phyloP scores from a whole-genome alignment of 2,797 vertebrate species.

The Hippopotamyrus pictus region DNA sequence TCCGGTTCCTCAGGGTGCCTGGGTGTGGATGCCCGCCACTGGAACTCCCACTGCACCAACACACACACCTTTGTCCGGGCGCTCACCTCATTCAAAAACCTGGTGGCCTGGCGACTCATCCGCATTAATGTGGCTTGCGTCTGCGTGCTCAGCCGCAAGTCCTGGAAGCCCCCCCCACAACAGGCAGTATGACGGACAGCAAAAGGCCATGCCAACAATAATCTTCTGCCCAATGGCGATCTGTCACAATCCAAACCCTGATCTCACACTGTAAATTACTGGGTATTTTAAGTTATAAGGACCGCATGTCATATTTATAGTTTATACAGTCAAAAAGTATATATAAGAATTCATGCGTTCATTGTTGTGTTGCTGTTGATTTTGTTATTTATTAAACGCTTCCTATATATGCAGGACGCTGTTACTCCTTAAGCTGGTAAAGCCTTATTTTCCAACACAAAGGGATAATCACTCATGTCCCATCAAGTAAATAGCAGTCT shows the following conservation, averaged over 20 bases:
- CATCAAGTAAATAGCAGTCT: neutral
- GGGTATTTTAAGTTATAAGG: slow-evolving; percentile 74
- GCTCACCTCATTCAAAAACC: slow-evolving; percentile 80
- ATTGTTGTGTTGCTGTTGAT: slow-evolving; percentile 49
- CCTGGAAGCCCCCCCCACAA: slow-evolving; percentile 42
- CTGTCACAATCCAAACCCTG: slow-evolving; percentile 11
- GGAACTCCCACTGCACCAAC: slow-evolving; percentile 97
- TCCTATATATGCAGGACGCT: slow-evolving; percentile 54
- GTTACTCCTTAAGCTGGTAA: slow-evolving; percentile 21
- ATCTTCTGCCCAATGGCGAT: neutral
- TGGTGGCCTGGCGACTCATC: slow-evolving; percentile 92
- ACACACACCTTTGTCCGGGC: slow-evolving; percentile 95
- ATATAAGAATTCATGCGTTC: slow-evolving; percentile 41
- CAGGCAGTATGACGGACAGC: neutral
- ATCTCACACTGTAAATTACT: slow-evolving; percentile 88
- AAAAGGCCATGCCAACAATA: slow-evolving; percentile 1
- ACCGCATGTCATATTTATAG: slow-evolving; percentile 82
- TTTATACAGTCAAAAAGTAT: slow-evolving; percentile 68
- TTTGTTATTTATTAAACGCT: slow-evolving; percentile 98
- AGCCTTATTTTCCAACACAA: slow-evolving; percentile 9
- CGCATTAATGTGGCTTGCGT: slow-evolving; percentile 93
- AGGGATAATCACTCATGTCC: neutral
- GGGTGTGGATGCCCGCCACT: slow-evolving; percentile 88
- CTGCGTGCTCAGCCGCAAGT: slow-evolving; percentile 92
- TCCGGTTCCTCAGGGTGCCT: slow-evolving; percentile 73